Conservation (phyloP, 2,888 invertebrate species). For the Mycalesis mineus region DNA sequence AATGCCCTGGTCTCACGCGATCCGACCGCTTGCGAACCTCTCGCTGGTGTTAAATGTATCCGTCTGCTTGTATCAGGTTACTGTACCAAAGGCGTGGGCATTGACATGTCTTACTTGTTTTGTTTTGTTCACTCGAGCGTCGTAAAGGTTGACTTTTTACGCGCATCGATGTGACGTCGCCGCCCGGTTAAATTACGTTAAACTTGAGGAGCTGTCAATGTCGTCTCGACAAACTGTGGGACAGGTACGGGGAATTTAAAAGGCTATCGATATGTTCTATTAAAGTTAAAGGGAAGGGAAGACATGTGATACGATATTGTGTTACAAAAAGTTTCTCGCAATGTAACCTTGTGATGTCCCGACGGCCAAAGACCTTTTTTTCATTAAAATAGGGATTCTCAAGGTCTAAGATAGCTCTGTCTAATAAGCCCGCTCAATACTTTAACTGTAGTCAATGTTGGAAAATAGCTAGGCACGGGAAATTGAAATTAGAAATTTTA, state of each 20-base stretch:
- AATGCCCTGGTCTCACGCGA: conserved; percentile 41
- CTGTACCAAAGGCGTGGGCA: conserved; percentile 76
- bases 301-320: conserved; percentile 22
- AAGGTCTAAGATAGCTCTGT: not conserved
- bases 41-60: conserved; percentile 73
- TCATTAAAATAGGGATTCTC: not conserved
- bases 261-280: conserved; percentile 25
- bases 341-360: conserved; percentile 14
- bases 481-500: too few relatives aligned
- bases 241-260: conserved; percentile 36
- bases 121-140: conserved; percentile 70
- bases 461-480: too few relatives aligned
- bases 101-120: conserved; percentile 75
- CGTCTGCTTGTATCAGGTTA: conserved; percentile 72
- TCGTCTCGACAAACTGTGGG: conserved; percentile 44
- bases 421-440: not conserved
- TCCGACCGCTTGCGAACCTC: conserved; percentile 47
- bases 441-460: not conserved
- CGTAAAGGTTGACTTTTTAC: conserved; percentile 72
- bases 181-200: conserved; percentile 58
- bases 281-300: conserved; percentile 22
- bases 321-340: conserved; percentile 14
- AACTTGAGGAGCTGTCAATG: conserved; percentile 62
- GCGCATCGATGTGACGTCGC: conserved; percentile 66
- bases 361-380: conserved; percentile 6